Evolutionary conservation across 2,888 invertebrate species (phyloP).

Genomic region (Mantis religiosa): DNA sequence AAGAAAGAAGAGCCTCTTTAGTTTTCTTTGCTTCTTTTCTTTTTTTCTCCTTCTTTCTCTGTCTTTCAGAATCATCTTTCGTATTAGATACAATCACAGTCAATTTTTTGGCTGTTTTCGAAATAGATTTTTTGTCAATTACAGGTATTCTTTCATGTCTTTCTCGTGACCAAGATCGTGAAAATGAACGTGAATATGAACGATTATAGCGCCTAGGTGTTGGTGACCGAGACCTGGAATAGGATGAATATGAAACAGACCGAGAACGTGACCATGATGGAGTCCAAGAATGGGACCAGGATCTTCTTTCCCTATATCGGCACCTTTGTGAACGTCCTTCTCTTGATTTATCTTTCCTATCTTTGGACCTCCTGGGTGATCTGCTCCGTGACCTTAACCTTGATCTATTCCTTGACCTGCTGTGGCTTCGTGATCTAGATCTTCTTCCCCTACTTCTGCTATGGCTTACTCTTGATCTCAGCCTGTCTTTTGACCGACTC

Average conservation of each 20-base stretch:
- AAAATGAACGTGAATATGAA: constrained; percentile 33
- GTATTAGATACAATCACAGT: constrained; percentile 56
- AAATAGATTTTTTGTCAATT: constrained; percentile 16
- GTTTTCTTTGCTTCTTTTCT: constrained; percentile 44
- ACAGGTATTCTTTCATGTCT: constrained; percentile 27
- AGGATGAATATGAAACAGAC: constrained; percentile 27
- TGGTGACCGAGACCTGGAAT: constrained; percentile 24
- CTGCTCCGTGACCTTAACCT: constrained; percentile 41
- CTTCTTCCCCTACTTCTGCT: constrained; percentile 39
- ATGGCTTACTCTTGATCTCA: constrained; percentile 12
- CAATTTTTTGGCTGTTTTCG: constrained; percentile 49
- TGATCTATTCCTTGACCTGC: constrained; percentile 38
- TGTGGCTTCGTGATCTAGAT: constrained; percentile 40
- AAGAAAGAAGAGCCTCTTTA: constrained; percentile 34
- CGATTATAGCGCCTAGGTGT: constrained; percentile 26
- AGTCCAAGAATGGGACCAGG: constrained; percentile 42
- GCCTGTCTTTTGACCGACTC: constrained; percentile 20
- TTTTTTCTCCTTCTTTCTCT: constrained; percentile 33
- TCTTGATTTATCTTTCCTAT: constrained; percentile 36
- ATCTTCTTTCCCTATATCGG: constrained; percentile 20
- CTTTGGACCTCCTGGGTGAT: constrained; percentile 34
- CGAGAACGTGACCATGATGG: constrained; percentile 56
- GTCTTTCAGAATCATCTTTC: constrained; percentile 47
- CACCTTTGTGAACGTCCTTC: constrained; percentile 28
- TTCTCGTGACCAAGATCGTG: constrained; percentile 34